phyloP scores from a whole-genome alignment of 2,888 invertebrate species.

The Calameuta pallipes region DNA sequence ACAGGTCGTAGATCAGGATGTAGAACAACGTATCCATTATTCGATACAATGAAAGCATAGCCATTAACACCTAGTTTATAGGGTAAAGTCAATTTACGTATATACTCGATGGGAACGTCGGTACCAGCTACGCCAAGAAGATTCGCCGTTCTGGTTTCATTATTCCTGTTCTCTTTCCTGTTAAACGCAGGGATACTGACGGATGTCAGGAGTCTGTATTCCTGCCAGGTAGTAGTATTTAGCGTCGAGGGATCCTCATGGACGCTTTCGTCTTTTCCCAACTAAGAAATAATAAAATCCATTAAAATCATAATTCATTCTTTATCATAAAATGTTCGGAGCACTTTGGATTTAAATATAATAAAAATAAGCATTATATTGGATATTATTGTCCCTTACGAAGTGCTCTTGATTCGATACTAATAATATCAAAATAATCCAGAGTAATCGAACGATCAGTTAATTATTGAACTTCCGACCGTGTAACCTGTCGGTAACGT shows the following conservation, averaged over 20 bases:
- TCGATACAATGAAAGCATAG: constrained; percentile 96
- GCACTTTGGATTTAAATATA: neutral
- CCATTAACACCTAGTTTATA: constrained; percentile 97
- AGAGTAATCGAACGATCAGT: neutral
- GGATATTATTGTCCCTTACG: neutral
- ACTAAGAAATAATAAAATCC: constrained; percentile 29
- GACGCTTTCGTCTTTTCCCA: constrained; percentile 44
- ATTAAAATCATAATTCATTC: neutral
- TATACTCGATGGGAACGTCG: constrained; percentile 92
- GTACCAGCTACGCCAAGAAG: constrained; percentile 96
- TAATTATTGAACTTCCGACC: neutral
- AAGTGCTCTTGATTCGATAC: neutral
- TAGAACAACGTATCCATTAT: constrained; percentile 94
- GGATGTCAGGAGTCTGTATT: constrained; percentile 84
- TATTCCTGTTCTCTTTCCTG: constrained; percentile 72
- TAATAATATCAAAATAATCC: neutral
- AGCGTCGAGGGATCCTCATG: constrained; percentile 38
- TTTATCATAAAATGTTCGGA: neutral
- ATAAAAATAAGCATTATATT: neutral
- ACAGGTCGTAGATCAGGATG: constrained; percentile 94
- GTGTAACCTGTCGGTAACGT: neutral
- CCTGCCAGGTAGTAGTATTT: constrained; percentile 55
- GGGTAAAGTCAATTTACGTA: constrained; percentile 88
- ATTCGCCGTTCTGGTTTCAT: constrained; percentile 75
- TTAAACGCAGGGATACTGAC: constrained; percentile 95